Conservation (phyloP, 2,888 invertebrate species). For the Siphonodentalium dalli region DNA sequence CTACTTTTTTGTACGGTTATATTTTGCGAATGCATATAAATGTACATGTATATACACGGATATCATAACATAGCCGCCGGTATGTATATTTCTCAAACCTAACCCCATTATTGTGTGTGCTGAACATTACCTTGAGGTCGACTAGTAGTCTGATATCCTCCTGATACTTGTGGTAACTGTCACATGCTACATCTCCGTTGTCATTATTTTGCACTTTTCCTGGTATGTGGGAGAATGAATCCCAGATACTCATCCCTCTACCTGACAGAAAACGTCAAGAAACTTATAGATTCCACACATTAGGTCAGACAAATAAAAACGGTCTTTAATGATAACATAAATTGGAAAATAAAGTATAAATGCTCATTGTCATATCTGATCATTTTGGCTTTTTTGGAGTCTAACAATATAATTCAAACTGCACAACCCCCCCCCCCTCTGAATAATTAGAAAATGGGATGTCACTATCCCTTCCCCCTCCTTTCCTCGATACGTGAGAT, state of each 20-base stretch:
- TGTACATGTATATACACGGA: neutral
- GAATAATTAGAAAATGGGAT: too few relatives aligned
- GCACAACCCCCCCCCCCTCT: too few relatives aligned
- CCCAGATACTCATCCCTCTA: constrained; percentile 65
- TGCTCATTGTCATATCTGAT: too few relatives aligned
- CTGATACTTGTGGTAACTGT: constrained; percentile 73
- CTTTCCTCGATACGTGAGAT: too few relatives aligned
- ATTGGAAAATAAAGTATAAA: too few relatives aligned
- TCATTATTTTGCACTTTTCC: constrained; percentile 68
- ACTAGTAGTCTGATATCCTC: constrained; percentile 72
- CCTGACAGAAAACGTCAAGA: constrained; percentile 27
- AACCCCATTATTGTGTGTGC: neutral
- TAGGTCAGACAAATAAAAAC: neutral
- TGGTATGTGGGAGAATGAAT: constrained; percentile 70
- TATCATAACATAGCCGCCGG: neutral
- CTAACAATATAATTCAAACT: too few relatives aligned
- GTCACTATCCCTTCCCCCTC: too few relatives aligned
- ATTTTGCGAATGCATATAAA: neutral
- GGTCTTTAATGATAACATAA: neutral
- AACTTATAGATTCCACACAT: neutral
- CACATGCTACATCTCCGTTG: constrained; percentile 73
- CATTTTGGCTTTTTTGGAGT: too few relatives aligned
- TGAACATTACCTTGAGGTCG: constrained; percentile 43
- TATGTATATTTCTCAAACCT: neutral
- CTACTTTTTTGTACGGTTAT: neutral